phyloP scores from a whole-genome alignment of 2,888 invertebrate species.

The Hypercompe scribonia region DNA sequence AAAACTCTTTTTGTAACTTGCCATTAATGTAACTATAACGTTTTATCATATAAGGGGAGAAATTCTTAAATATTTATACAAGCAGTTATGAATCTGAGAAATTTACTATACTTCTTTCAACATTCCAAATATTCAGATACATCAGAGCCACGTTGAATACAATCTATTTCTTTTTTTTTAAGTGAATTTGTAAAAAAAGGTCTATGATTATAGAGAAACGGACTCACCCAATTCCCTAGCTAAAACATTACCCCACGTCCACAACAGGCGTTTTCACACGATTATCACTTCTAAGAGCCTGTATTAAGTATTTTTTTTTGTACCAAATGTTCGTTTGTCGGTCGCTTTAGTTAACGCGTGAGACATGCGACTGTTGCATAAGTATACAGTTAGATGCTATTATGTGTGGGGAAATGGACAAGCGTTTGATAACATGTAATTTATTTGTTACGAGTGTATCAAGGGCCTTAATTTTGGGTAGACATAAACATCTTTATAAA shows the following conservation, averaged over 20 bases:
- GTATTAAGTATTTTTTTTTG: conserved; percentile 26
- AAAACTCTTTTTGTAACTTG: neutral
- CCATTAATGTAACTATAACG: neutral
- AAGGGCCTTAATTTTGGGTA: conserved; percentile 38
- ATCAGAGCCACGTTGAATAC: too few relatives aligned
- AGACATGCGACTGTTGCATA: conserved; percentile 49
- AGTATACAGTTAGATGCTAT: conserved; percentile 37
- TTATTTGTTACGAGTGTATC: conserved; percentile 41
- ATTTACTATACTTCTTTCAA: too few relatives aligned
- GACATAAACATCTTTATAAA: conserved; percentile 42
- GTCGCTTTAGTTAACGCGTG: conserved; percentile 25
- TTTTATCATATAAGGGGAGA: too few relatives aligned
- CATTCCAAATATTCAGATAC: too few relatives aligned
- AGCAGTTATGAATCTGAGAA: too few relatives aligned
- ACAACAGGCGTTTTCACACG: conserved; percentile 23
- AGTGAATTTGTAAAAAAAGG: too few relatives aligned
- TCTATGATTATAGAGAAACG: neutral
- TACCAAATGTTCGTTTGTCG: conserved; percentile 34
- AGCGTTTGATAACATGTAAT: conserved; percentile 49
- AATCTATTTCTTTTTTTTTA: too few relatives aligned
- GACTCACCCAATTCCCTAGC: neutral
- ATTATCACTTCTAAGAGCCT: conserved; percentile 40
- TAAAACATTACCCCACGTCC: conserved; percentile 24
- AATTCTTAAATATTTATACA: too few relatives aligned
- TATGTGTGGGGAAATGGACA: conserved; percentile 31